Percentiles rank a stretch among this genome's conserved stretches.
phyloP scores from a whole-genome alignment of 2,888 invertebrate genomes.

The Deladenus siricidicola region DNA sequence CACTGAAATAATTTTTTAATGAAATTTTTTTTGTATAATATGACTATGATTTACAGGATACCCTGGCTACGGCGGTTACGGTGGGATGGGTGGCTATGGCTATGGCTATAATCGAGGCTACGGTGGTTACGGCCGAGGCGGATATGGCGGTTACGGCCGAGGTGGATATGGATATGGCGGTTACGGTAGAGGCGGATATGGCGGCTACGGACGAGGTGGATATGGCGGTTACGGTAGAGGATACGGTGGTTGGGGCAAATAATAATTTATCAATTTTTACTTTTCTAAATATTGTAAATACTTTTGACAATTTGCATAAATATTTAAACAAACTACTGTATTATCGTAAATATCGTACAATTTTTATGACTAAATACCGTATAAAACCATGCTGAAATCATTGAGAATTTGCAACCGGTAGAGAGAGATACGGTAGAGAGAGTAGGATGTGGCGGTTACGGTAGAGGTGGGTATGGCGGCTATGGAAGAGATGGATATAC shows the following conservation, averaged over 20 bases:
- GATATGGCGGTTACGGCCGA: background rate
- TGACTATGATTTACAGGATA: no score
- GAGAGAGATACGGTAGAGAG: background rate
- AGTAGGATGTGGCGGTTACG: background rate
- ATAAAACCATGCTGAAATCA: background rate
- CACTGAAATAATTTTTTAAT: no score
- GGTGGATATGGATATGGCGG: background rate
- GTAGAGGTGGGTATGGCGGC: background rate
- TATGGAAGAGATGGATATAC: background rate
- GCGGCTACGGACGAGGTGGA: background rate
- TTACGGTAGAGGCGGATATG: background rate
- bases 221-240: background rate
- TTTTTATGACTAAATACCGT: no score
- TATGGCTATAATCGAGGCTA: background rate
- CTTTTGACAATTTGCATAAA: no score
- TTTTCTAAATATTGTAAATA: no score
- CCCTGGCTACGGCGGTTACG: no score
- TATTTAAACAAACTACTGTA: no score
- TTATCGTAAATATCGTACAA: no score
- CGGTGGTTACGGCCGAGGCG: conserved; percentile 1
- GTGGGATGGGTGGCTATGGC: no score
- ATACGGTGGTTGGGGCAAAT: background rate
- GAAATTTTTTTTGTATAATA: no score
- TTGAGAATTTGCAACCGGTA: background rate
- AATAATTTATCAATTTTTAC: no score